Evolutionary conservation across 30 jellyfish, hydroid and myxozoan genomes (phyloP), one percentile per base, ranked within the genome.

Genomic region (Nemopilema nomurai): DNA sequence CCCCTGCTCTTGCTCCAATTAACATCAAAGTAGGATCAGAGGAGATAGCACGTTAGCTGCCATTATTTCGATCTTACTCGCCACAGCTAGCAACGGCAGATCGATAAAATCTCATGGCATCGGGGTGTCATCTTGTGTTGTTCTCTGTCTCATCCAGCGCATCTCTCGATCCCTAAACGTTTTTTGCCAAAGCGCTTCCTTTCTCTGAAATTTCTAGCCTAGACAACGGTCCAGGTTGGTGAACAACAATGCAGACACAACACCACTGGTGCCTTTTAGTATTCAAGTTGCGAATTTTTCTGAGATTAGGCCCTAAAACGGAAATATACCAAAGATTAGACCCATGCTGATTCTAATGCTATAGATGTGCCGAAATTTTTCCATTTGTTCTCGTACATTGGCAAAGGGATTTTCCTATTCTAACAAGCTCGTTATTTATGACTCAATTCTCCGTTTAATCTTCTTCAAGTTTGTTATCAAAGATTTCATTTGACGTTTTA

Each of bases 351-450:
- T 19, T 4, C 71, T 74, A 74, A 71, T 71, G 71, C 84, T 41
- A 25, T 19, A 49, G 51, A 74, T 74, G 51, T 20, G 51, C 71
- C 84, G 84, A 74, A 74, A 41, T 74, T 41, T 74, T 74, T 74
- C 32, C 69, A 52, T 24, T 74, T 74, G 84, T 74, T 74, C 26
- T 27, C 50, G 30, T 49, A 26, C 84, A 29, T 51, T 29, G 71
- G 51, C 84, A 74, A 74, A 32, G 70, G 51, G 84, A 74, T 74
- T 74, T 74, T 29, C 21, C 41, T 3, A 8, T 18, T 30, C 32
- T 74, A 74, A 74, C 84, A 74, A 31, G 71, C 84, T 74, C 84
- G 24, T 32, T 24, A 74, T 21, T 74, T 9, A 41, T 41, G 57
- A 41, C 57, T 41, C 13, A 41, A 41, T 41, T 41, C 57, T 41